Conservation (phyloP, 2,888 invertebrate species). For the Noctua janthe region DNA sequence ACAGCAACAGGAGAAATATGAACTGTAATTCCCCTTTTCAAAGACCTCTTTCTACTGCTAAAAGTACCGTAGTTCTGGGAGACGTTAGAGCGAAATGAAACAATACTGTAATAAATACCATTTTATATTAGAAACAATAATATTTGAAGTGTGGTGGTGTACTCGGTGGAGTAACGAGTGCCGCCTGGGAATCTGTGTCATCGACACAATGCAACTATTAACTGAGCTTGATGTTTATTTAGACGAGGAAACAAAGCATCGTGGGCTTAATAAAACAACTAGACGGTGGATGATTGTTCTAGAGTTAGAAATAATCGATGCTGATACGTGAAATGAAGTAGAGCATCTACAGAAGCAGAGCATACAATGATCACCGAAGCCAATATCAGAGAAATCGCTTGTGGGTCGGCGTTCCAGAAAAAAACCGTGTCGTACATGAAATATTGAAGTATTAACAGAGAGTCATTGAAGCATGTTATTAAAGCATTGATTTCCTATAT, state of each 20-base stretch:
- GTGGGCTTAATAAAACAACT: slow-evolving; percentile 36
- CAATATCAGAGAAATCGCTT: neutral
- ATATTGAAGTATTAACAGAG: neutral
- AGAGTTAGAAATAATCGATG: neutral
- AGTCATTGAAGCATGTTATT: neutral
- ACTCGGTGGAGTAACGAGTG: slow-evolving; percentile 36
- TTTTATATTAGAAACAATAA: slow-evolving; percentile 51
- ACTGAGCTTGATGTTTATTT: slow-evolving; percentile 55
- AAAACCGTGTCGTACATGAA: neutral
- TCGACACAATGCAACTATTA: slow-evolving; percentile 57
- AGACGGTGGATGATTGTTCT: slow-evolving; percentile 18
- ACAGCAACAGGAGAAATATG: slow-evolving; percentile 14
- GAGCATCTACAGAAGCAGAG: neutral
- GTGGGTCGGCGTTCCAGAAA: neutral
- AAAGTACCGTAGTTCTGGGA: slow-evolving; percentile 34
- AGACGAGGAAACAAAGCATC: slow-evolving; percentile 46
- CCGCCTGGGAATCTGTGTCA: slow-evolving; percentile 65
- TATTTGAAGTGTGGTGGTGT: slow-evolving; percentile 30
- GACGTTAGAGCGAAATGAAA: slow-evolving; percentile 38
- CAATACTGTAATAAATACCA: slow-evolving; percentile 49
- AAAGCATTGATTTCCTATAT: neutral
- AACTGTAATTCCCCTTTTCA: slow-evolving; percentile 11
- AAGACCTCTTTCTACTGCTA: slow-evolving; percentile 24
- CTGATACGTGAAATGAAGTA: too few species aligned
- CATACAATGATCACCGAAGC: neutral